Evolutionary conservation across 2,888 invertebrate genomes (phyloP), one percentile per base, ranked within the genome.

Genomic region (Petrolisthes cinctipes): DNA sequence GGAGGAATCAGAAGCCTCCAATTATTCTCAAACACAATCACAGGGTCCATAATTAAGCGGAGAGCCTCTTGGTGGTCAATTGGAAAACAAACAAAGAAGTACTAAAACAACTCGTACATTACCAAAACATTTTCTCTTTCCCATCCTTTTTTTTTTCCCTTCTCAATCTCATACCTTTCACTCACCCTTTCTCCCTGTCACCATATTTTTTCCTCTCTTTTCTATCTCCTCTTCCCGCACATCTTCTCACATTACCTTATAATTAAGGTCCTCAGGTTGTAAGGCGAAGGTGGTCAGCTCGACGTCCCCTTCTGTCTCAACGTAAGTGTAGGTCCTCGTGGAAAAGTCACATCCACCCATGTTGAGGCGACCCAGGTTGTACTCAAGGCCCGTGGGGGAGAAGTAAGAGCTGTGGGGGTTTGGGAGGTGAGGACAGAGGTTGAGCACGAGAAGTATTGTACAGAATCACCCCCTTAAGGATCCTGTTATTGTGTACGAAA

Each of bases 321-420:
- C 93, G 91, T 97, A 95, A 82, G 97, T 97, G 92, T 93, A 94
- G 9, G 92, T 91, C 17, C 94, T 94, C 0, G 95, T 95, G 0
- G 98, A 98, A 93, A 98, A 98, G 93, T 98, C 98, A 85, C 95
- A 95, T 6, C 97, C 97, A 0, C 95, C 98, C 90, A 98, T 96
- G 0, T 98, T 96, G 9, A 97, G 95, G 68, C 98, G 94, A 79
- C 96, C 95, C 91, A 97, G 92, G 91, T 95, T 96, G 93, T 97
- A 98, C 91, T 95, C 95, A 86, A 96, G 94, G 7, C 98, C 98
- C 89, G 94, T 92, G 1, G 93, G 92, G 11, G 95, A 94, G 92
- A 95, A 97, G 92, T 96, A 97, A 1, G 91, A 71, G 5, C 87
- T 89, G 79, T 0, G 20, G 23, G 66, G 56, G 23, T 37, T 37